These are phyloP conservation scores for Amorpha juglandis DNA, from an alignment of 2,888 invertebrate genomes.

Conservation along the genomic window DNA sequence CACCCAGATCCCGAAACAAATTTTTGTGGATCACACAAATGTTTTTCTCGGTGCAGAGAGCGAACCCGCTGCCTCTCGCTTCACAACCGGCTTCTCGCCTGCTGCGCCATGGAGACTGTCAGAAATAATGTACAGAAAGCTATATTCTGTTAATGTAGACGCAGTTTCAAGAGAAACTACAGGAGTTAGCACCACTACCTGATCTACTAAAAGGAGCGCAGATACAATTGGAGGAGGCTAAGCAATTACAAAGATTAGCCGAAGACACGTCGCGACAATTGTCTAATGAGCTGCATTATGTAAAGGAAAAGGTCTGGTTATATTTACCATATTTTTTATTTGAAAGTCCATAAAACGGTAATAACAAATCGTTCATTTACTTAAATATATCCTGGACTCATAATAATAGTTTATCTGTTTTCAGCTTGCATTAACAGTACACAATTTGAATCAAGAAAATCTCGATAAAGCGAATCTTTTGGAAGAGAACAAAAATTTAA, in stretches of 20 bases:
- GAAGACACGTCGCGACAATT: conserved; percentile 69
- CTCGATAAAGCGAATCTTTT: conserved; percentile 51
- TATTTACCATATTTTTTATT: not conserved
- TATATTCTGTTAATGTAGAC: conserved; percentile 48
- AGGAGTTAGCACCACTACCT: conserved; percentile 71
- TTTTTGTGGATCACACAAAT: too few species aligned
- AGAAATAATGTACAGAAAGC: too few species aligned
- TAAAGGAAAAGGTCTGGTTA: conserved; percentile 69
- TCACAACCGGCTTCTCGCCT: too few species aligned
- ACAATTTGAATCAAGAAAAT: conserved; percentile 64
- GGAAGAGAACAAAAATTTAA: conserved; percentile 57
- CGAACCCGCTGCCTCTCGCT: too few species aligned
- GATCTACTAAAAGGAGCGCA: conserved; percentile 73
- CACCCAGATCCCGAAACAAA: too few species aligned
- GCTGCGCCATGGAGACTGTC: too few species aligned
- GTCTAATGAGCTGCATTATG: conserved; percentile 62
- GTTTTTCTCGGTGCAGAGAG: too few species aligned
- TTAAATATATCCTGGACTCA: too few species aligned
- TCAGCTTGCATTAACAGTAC: conserved; percentile 64
- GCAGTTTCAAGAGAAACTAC: conserved; percentile 76
- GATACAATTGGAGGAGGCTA: conserved; percentile 73
- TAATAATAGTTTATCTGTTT: conserved; percentile 35
- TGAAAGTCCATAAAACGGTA: too few species aligned
- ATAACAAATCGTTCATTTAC: too few species aligned
- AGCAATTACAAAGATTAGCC: conserved; percentile 67